Base-by-base conservation (phyloP, 1,140 invertebrate genomes). In the Drosophila rufa region DNA sequence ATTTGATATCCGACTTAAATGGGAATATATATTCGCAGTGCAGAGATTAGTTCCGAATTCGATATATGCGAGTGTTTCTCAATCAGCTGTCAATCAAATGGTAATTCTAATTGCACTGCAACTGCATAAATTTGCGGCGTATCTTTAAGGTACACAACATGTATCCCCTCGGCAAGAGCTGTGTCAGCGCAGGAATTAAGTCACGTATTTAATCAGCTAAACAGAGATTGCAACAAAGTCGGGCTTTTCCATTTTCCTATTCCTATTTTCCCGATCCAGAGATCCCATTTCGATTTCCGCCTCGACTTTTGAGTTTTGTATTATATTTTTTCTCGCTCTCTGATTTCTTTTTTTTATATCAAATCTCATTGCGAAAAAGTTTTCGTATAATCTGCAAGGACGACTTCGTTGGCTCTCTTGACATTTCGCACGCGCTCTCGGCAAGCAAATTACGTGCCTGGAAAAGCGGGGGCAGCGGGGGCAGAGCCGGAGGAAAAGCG, bases 151-250 rank as follows among this genome's bases (percentile, higher is more conserved):
- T 74, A 82, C 60, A 33, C 9, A 11, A 36, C 9, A 11, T 11
- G 9, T 36, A 36, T 33, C 30, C 30, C 33, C 9, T 3, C 27
- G 33, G 33, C 33, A 9, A 36, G 33, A 9, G 33, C 81, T 82
- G 80, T 83, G 80, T 83, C 79, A 82, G 73, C 81, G 38, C 66
- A 64, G 57, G 81, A 90, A 90, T 90, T 89, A 90, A 90, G 85
- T 90, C 85, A 90, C 85, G 85, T 89, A 89, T 89, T 87, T 87
- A 87, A 86, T 86, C 83, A 80, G 83, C 84, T 80, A 89, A 89
- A 87, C 84, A 87, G 79, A 87, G 79, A 87, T 80, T 67, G 67
- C 67, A 70, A 61, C 70, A 83, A 83, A 70, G 65, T 69, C 51
- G 53, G 47, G 38, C 50, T 3, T 71, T 73, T 25, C 69, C 53